Percentiles rank a stretch among this genome's conserved stretches.
Conservation (phyloP, 2,113 vertebrate species). For the Meleagris gallopavo region DNA sequence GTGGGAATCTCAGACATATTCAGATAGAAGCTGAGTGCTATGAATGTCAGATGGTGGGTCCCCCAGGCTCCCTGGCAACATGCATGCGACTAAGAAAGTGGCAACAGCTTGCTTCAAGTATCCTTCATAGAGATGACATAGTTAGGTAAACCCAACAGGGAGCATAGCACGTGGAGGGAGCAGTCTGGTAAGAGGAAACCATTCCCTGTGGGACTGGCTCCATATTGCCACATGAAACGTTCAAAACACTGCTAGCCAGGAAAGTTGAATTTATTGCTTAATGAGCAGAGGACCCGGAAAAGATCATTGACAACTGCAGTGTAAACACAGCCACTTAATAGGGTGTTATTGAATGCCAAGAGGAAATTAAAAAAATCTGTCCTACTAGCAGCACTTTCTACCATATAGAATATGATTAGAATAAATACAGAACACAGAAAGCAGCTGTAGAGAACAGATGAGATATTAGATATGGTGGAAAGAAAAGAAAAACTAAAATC, state of each 20-base stretch:
- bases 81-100: slow-evolving; percentile 48
- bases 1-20: slow-evolving; percentile 49
- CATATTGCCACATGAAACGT: slow-evolving; percentile 59
- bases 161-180: slow-evolving; percentile 59
- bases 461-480: slow-evolving; percentile 32
- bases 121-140: slow-evolving; percentile 59
- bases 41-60: slow-evolving; percentile 56
- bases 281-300: slow-evolving; percentile 68
- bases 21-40: slow-evolving; percentile 11
- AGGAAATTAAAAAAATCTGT: slow-evolving; percentile 67
- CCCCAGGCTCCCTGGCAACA: slow-evolving; percentile 69
- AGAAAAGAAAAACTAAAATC: slow-evolving; percentile 31
- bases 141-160: slow-evolving; percentile 61
- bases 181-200: slow-evolving; percentile 64
- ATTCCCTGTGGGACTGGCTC: slow-evolving; percentile 60
- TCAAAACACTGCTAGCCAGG: slow-evolving; percentile 64
- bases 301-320: slow-evolving; percentile 67
- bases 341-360: slow-evolving; percentile 47
- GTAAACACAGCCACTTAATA: slow-evolving; percentile 66
- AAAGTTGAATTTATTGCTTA: slow-evolving; percentile 70
- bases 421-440: slow-evolving; percentile 30
- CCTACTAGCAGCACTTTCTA: slow-evolving; percentile 34
- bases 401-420: slow-evolving; percentile 27
- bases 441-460: slow-evolving; percentile 37
- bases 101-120: slow-evolving; percentile 66